Base-by-base conservation (phyloP, 2,113 vertebrate species). In the Anseranas semipalmata region DNA sequence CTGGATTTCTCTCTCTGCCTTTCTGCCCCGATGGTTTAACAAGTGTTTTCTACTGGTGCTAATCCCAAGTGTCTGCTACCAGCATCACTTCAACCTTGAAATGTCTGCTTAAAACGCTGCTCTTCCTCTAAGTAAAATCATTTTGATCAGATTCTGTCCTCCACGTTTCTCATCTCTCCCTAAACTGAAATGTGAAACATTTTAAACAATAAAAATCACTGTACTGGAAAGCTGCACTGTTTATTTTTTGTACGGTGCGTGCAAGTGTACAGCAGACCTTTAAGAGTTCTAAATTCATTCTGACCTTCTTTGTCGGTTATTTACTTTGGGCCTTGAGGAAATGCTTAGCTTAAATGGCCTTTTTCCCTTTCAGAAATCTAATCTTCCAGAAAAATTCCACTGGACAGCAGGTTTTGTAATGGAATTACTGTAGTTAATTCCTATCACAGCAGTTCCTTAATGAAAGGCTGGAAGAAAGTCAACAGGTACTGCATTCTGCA, bases 401-500 rank as follows among this genome's bases (percentile, higher is more conserved):
- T 94, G 96, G 96, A 96, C 95, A 92, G 92, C 91, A 95, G 94
- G 95, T 96, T 97, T 96, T 94, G 93, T 97, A 97, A 97, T 96
- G 86, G 97, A 97, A 90, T 96, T 95, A 94, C 88, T 88, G 89
- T 97, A 96, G 89, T 92, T 95, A 97, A 97, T 95, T 95, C 92
- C 95, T 96, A 94, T 97, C 97, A 97, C 96, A 97, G 97, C 97
- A 96, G 97, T 97, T 97, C 95, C 95, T 96, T 98, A 98, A 98
- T 98, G 97, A 97, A 97, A 96, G 94, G 85, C 93, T 95, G 92
- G 92, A 96, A 92, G 76, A 82, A 91, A 96, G 93, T 97, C 94
- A 98, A 98, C 97, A 97, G 97, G 97, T 97, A 92, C 70, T 59
- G 80, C 85, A 89, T 90, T 93, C 92, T 95, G 88, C 82, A 95